Base-by-base conservation (phyloP, 1,140 invertebrate genomes). In the Dermatophagoides farinae region DNA sequence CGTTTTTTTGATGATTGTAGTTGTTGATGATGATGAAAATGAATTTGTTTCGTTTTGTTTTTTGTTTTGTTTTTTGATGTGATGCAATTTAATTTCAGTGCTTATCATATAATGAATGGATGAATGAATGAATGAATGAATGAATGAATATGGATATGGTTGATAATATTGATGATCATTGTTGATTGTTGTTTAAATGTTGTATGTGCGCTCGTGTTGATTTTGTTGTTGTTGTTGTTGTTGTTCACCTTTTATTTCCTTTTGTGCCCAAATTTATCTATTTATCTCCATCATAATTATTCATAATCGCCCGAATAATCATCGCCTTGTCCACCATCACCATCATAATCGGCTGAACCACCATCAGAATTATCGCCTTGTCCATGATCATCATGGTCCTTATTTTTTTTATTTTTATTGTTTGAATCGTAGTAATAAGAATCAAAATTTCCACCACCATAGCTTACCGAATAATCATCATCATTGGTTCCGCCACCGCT, bases 401-500 rank as follows among this genome's bases (percentile, higher is more conserved):
- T 11, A 1, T 55, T 55, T 4, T 38, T 55, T 23, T 44, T 39
- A 11, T 38, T 31, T n/a, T 55, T 23, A 12, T 55, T 55, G 23
- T 55, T 23, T 14, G 53, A 55, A 25, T 55, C 53, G 23, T 55
- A 55, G 10, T 55, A 6, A 25, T 55, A 23, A 44, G 14, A 11
- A n/a, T 55, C n/a, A 23, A 14, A 39, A 5, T 39, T 55, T 39
- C 53, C 53, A 14, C 14, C 14, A n/a, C 53, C 53, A 25, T 38
- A 55, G 23, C 25, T 14, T n/a, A 55, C 25, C 12, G 18, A n/a
- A 44, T 55, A 55, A 25, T 55, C 53, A 55, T 55, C 53, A 39
- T 55, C 53, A 25, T 44, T 31, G 25, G 5, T 44, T 1, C 39
- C 4, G 18, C 2, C 46, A 4, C 8, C 46, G 8, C 46, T 9